Base-by-base conservation (phyloP, 2,113 vertebrate genomes). In the Epinephelus fuscoguttatus region DNA sequence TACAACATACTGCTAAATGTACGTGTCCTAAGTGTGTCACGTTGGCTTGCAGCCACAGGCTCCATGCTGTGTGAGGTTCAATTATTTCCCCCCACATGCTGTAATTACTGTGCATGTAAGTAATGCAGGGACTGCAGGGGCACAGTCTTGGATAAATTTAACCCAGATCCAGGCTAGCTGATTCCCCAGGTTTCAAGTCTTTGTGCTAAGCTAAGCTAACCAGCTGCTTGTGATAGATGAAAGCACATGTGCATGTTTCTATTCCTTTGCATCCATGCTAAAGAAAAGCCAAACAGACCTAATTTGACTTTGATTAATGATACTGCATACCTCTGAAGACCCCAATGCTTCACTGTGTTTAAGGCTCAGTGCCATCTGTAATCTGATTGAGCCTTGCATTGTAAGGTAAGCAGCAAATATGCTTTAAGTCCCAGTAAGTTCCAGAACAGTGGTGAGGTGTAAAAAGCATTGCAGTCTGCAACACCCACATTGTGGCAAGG, bases 21-120 rank as follows among this genome's bases (percentile, higher is more conserved):
- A 23, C 40, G 59, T 33, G 45, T 64, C 15, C 3, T 66, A 40
- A 37, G 23, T 27, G 3, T 63, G 40, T 25, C 21, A 45, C 27
- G 19, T 17, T 59, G 13, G 25, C 23, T 56, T 60, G 25, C 1
- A 59, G 73, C 18, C 37, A 33, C 12, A 6, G 1, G 17, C 59
- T 50, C 55, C 7, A 27, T 61, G 53, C 80, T 78, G 12, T 47
- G 14, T 57, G 17, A 42, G 27, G 37, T 19, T 56, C 60, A 6
- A 23, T 2, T 62, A 18, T 50, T 62, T 11, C 12, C 52, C 9
- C 3, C 6, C 61, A 19, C 18, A 27, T 64, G 56, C 67, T 84
- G 62, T 73, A 77, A 73, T 80, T 47, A 69, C 42, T 45, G 42
- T 45, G 11, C 49, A 68, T 19, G 33, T 19, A 27, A 27, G 21